A percentile compares a stretch with the other conserved stretches of the same genome.
Evolutionary conservation across 2,113 vertebrate species (phyloP).

Genomic region (Butorides virescens): DNA sequence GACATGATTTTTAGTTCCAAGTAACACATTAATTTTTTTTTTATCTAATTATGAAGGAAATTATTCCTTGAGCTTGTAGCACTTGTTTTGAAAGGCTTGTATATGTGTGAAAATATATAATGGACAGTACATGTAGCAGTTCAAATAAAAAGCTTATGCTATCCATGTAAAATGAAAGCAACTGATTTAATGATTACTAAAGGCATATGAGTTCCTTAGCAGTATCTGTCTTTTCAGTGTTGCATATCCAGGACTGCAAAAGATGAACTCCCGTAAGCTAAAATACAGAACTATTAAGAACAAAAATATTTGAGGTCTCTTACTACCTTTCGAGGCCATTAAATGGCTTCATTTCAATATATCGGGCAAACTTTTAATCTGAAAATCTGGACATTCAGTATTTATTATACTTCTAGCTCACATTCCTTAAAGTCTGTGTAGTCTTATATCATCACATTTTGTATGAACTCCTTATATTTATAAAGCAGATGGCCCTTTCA

Average conservation of each 20-base stretch:
- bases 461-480: not conserved
- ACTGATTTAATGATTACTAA: not conserved
- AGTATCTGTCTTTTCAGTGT: not conserved
- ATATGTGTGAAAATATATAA: slow-evolving; percentile 49
- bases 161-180: slow-evolving; percentile 24
- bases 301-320: not conserved
- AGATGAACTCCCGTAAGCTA: not conserved
- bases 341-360: not conserved
- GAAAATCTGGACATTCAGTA: not conserved
- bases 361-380: not conserved
- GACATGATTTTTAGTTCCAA: slow-evolving; percentile 36
- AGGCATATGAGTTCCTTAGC: not conserved
- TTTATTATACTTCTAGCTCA: not conserved
- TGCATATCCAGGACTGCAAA: not conserved
- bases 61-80: slow-evolving; percentile 46
- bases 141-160: slow-evolving; percentile 48
- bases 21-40: not conserved
- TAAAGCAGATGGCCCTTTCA: not conserved
- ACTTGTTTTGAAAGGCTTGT: slow-evolving; percentile 39
- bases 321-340: not conserved
- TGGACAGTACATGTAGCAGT: not conserved
- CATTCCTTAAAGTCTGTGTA: not conserved
- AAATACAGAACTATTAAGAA: not conserved
- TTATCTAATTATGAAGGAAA: slow-evolving; percentile 48
- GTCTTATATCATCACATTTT: not conserved